Evolutionary conservation across 2,113 vertebrate genomes (phyloP).

Genomic region (Prionailurus viverrinus): DNA sequence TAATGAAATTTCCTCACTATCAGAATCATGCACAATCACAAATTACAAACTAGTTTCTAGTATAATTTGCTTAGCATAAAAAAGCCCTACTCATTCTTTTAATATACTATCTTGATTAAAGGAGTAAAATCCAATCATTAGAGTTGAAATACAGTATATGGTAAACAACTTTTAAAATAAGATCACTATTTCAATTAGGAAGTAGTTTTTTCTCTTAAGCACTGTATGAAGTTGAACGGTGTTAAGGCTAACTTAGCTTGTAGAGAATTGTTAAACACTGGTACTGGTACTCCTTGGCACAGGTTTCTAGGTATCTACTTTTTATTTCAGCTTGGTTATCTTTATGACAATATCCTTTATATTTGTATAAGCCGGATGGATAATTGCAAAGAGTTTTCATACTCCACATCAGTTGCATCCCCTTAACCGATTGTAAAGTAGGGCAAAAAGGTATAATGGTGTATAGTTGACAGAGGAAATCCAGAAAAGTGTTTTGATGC

Average conservation of each 20-base stretch:
- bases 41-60: conserved; percentile 89
- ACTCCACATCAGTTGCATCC: not conserved
- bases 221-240: conserved; percentile 40
- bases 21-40: conserved; percentile 86
- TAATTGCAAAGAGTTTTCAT: not conserved
- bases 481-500: not conserved
- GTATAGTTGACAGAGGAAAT: not conserved
- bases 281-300: not conserved
- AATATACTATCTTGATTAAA: conserved; percentile 82
- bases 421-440: not conserved
- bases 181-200: conserved; percentile 69
- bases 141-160: conserved; percentile 76
- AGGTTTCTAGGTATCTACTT: not conserved
- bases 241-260: not conserved
- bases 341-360: not conserved
- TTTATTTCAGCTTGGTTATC: not conserved
- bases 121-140: conserved; percentile 84
- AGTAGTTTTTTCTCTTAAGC: conserved; percentile 54
- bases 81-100: conserved; percentile 74
- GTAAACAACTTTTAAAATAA: conserved; percentile 82
- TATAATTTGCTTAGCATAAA: conserved; percentile 85
- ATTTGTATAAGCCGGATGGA: not conserved
- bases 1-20: conserved; percentile 89
- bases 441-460: not conserved
- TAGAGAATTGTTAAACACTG: not conserved